Evolutionary conservation across 2,888 invertebrate species (phyloP).

Genomic region (Lypha dubia): DNA sequence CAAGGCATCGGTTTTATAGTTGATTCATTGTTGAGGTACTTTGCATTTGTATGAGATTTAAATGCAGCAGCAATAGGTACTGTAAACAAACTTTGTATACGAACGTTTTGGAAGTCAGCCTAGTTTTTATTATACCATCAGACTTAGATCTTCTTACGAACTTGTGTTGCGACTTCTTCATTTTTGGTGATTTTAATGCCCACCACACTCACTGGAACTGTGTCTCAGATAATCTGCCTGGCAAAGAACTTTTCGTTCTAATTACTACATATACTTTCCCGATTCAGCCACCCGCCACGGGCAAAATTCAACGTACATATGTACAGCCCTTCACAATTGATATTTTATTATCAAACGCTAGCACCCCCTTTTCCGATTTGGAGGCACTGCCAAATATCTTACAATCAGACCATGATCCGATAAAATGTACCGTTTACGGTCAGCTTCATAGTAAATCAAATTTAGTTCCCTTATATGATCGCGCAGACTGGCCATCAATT

Average conservation of each 20-base stretch:
- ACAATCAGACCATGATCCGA: background rate
- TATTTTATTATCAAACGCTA: background rate
- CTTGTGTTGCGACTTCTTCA: background rate
- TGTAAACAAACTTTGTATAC: no score
- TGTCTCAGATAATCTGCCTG: background rate
- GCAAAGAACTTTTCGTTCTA: background rate
- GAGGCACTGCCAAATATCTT: background rate
- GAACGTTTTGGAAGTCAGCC: no score
- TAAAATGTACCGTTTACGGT: background rate
- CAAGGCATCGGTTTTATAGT: no score
- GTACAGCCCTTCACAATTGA: background rate
- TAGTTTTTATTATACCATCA: no score
- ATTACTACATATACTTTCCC: background rate
- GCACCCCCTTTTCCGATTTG: background rate
- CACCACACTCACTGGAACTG: background rate
- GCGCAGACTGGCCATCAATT: no score
- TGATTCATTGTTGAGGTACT: no score
- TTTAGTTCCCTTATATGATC: background rate
- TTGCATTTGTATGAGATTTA: no score
- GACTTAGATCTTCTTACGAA: no score
- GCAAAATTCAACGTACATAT: background rate
- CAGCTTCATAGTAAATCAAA: background rate
- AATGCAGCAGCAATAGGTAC: no score
- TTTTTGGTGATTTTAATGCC: background rate
- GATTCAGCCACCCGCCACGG: background rate